These are phyloP conservation scores for Amaurobius ferox DNA, from an alignment of 2,888 invertebrate species.

Conservation along the genomic window DNA sequence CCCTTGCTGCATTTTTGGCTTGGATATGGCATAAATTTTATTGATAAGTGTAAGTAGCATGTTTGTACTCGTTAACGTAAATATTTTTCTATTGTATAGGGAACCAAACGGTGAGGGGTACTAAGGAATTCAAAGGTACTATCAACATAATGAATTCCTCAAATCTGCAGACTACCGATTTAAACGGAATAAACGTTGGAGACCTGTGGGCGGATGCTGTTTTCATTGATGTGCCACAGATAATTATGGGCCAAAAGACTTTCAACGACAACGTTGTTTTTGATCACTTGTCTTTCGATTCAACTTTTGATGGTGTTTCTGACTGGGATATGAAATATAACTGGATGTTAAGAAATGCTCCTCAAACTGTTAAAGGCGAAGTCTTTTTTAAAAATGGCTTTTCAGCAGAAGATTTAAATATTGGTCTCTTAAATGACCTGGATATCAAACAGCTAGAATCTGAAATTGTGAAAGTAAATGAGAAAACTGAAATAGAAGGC, in stretches of 20 bases:
- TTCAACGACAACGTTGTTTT: conserved; percentile 44
- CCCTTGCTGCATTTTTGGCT: not conserved
- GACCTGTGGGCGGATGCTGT: conserved; percentile 65
- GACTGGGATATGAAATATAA: conserved; percentile 53
- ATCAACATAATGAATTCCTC: conserved; percentile 28
- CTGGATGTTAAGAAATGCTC: conserved; percentile 63
- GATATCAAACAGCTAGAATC: conserved; percentile 40
- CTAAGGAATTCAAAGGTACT: conserved; percentile 37
- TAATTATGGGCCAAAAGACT: conserved; percentile 42
- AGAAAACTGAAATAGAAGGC: conserved; percentile 34
- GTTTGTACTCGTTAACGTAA: too few relatives aligned
- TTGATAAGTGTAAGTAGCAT: too few relatives aligned
- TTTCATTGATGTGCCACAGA: conserved; percentile 56
- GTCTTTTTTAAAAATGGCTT: conserved; percentile 46
- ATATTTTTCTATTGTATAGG: conserved; percentile 29
- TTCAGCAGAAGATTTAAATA: conserved; percentile 22
- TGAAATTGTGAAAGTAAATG: conserved; percentile 58
- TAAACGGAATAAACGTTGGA: conserved; percentile 62
- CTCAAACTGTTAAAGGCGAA: conserved; percentile 49
- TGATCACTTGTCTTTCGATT: conserved; percentile 31
- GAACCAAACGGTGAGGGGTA: conserved; percentile 32
- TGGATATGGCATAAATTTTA: too few relatives aligned
- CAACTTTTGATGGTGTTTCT: conserved; percentile 67
- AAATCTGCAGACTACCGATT: conserved; percentile 31
- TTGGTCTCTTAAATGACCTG: conserved; percentile 40